phyloP scores from a whole-genome alignment of 1,140 invertebrate species.

The Drosophila bifasciata region DNA sequence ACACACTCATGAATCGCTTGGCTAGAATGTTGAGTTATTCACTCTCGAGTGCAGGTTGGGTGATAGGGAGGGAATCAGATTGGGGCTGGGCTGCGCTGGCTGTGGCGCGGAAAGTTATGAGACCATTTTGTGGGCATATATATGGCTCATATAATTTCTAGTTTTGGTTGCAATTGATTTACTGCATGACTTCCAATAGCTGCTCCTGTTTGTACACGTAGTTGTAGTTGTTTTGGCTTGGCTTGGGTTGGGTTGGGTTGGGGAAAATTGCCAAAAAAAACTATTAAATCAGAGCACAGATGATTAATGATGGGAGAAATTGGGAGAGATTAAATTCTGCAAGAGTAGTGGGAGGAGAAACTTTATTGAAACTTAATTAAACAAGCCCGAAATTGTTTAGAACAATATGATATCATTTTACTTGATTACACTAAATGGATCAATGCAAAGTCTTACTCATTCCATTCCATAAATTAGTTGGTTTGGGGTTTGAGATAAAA shows the following conservation, averaged over 20 bases:
- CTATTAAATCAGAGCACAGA: constrained; percentile 6
- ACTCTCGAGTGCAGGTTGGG: constrained; percentile 7
- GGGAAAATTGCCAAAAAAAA: constrained; percentile 19
- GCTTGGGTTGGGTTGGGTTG: constrained; percentile 9
- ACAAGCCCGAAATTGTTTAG: no score
- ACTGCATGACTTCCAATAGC: constrained; percentile 24
- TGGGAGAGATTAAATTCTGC: no score
- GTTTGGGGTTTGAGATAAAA: no score
- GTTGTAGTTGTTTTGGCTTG: constrained; percentile 19
- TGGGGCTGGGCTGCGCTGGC: constrained; percentile 9
- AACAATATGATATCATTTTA: no score
- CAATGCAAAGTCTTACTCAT: no score
- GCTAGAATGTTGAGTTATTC: constrained; percentile 47
- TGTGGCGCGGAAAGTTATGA: constrained; percentile 65
- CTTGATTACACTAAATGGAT: no score
- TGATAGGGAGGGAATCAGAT: background rate
- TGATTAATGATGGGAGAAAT: no score
- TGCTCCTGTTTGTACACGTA: constrained; percentile 31
- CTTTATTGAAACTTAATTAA: no score
- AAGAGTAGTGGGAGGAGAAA: no score
- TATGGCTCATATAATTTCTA: constrained; percentile 66
- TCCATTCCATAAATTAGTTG: no score
- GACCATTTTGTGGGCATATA: constrained; percentile 58
- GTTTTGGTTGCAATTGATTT: constrained; percentile 68
- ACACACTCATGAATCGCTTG: constrained; percentile 61